Conservation (phyloP, 2,113 vertebrate genomes). For the Naja naja region DNA sequence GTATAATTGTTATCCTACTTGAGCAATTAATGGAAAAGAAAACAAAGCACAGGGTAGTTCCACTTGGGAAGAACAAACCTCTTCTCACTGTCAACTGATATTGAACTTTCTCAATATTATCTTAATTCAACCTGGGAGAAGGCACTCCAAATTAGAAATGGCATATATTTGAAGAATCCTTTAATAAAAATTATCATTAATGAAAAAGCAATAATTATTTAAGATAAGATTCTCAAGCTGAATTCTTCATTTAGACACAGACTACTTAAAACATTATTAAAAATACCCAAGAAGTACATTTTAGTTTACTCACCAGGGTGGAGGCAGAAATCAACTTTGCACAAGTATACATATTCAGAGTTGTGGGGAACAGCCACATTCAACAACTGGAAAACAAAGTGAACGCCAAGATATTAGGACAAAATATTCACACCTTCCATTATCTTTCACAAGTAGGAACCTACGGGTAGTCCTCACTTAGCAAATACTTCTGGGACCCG, state of each 20-base stretch:
- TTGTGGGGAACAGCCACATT: neutral
- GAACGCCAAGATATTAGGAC: neutral
- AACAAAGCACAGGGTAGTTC: neutral
- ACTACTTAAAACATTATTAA: neutral
- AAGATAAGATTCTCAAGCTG: neutral
- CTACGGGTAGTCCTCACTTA: neutral
- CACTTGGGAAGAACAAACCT: neutral
- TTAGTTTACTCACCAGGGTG: constrained; percentile 78
- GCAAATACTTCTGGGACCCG: neutral
- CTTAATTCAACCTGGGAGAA: neutral
- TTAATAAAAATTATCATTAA: neutral
- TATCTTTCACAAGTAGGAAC: neutral
- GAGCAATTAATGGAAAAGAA: neutral
- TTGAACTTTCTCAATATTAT: neutral
- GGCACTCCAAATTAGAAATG: neutral
- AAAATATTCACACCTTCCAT: neutral
- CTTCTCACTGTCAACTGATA: neutral
- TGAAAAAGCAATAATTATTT: neutral
- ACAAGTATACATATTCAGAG: constrained; percentile 82
- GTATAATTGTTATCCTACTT: neutral
- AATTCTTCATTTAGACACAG: neutral
- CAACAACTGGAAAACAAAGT: constrained; percentile 48
- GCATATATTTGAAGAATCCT: neutral
- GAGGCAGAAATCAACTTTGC: constrained; percentile 82
- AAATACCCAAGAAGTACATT: neutral